Evolutionary conservation across 2,888 invertebrate species (phyloP), one percentile per base, ranked within the genome.

Genomic region (Galerucella calmariensis): DNA sequence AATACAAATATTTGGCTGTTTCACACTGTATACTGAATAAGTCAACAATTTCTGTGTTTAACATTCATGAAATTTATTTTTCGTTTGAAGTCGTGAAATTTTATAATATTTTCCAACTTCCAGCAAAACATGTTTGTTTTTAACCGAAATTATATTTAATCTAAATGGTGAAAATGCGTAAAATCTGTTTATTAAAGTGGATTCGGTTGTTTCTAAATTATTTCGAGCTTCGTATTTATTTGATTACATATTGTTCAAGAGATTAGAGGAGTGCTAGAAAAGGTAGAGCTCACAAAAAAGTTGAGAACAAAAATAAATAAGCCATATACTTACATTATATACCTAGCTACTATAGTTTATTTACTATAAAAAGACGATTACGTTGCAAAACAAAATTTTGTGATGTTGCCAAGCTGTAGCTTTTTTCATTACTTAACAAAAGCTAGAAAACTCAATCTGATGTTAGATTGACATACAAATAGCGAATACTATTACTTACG

Each of bases 141-240:
- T 20, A 35, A 35, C 20, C n/a, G 20, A 56, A 20, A 20, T 56
- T 20, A 56, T 56, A 16, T 56, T 56, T 56, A 16, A 56, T 56
- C 56, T 56, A 20, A 20, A 56, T 10, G 2, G 56, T 20, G 56
- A 20, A 56, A 16, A 20, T 56, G 20, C 16, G 9, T 56, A 1
- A 56, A 56, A 56, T 56, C 16, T 56, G 56, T 56, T 56, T 20
- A 56, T 56, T 9, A 56, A 20, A 56, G 56, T 56, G 20, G 56
- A 56, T 20, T 56, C 56, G 20, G 56, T 56, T 20, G 56, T 56
- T 56, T 20, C 16, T 10, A 10, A 56, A 56, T 56, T 56, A 56
- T 56, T 56, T 56, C 56, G 3, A 56, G 20, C 20, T 56, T 56
- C 6, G 2, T 56, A 56, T 20, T 56, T 14, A 20, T 56, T 56